Evolutionary conservation across 2,113 vertebrate species (phyloP).

Genomic region (Centropus bengalensis): DNA sequence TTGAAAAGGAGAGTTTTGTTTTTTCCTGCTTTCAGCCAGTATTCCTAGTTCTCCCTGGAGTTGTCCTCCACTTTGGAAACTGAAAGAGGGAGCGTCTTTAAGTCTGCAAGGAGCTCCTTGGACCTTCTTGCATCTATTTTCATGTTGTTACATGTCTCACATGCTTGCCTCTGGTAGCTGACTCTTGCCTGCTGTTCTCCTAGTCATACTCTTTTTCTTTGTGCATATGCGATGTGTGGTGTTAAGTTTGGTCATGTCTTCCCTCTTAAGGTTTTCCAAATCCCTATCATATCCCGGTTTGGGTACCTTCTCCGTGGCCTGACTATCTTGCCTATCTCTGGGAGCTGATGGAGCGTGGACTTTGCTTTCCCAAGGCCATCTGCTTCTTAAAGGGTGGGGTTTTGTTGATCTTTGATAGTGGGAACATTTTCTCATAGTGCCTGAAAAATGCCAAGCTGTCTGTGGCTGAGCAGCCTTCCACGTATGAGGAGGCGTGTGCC

Average conservation of each 20-base stretch:
- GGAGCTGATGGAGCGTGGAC: not conserved
- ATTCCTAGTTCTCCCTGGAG: not conserved
- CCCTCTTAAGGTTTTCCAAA: not conserved
- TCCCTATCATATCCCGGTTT: not conserved
- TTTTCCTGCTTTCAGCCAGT: not conserved
- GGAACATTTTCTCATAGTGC: not conserved
- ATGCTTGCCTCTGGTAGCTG: not conserved
- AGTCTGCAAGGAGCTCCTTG: not conserved
- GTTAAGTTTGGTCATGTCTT: not conserved
- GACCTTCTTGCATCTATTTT: not conserved
- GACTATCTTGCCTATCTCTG: not conserved
- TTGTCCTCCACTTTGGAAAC: not conserved
- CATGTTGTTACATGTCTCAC: not conserved
- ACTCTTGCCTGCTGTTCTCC: not conserved
- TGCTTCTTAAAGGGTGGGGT: constrained; percentile 2
- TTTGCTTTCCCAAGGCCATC: not conserved
- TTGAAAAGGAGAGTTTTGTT: not conserved
- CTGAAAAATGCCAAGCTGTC: not conserved
- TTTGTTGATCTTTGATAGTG: constrained; percentile 39
- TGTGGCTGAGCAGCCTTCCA: not conserved
- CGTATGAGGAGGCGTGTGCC: not conserved
- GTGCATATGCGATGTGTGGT: not conserved
- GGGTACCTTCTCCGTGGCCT: not conserved
- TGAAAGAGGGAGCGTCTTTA: not conserved
- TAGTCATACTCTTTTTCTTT: not conserved